A percentile compares a stretch with the other conserved stretches of the same genome.
Conservation (phyloP, 2,113 vertebrate species). For the Bufo bufo region DNA sequence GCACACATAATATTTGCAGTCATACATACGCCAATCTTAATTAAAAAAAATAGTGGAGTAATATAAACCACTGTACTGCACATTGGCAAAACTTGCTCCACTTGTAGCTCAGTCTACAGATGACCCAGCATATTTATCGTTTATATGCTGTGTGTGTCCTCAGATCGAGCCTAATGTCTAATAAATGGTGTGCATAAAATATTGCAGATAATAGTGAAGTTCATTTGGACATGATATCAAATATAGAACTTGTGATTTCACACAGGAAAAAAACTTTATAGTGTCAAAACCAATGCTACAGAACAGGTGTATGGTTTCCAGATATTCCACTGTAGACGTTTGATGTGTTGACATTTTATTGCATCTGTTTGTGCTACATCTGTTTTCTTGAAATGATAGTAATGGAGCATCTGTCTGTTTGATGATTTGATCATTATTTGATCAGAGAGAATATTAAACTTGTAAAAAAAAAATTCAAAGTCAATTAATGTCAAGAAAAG, state of each 20-base stretch:
- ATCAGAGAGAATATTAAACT: slow-evolving; percentile 26
- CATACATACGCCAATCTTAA: too few relatives aligned
- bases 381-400: slow-evolving; percentile 7
- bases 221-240: not conserved
- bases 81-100: too few relatives aligned
- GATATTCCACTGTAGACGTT: not conserved
- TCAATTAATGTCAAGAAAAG: not conserved
- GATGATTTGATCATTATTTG: slow-evolving; percentile 35
- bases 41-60: too few relatives aligned
- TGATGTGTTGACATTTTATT: not conserved
- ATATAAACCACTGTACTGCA: too few relatives aligned
- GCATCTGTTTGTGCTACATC: slow-evolving; percentile 13
- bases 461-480: slow-evolving; percentile 11
- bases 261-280: not conserved
- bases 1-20: too few relatives aligned
- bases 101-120: too few relatives aligned
- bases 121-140: too few relatives aligned
- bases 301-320: not conserved
- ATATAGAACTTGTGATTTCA: not conserved
- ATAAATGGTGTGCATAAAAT: not conserved
- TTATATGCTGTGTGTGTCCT: too few relatives aligned
- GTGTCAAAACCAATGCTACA: not conserved
- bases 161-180: too few relatives aligned
- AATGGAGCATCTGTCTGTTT: slow-evolving; percentile 8
- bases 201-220: not conserved